These are phyloP conservation scores for Mamestra configurata DNA, from an alignment of 1,140 invertebrate genomes.

Conservation along the genomic window DNA sequence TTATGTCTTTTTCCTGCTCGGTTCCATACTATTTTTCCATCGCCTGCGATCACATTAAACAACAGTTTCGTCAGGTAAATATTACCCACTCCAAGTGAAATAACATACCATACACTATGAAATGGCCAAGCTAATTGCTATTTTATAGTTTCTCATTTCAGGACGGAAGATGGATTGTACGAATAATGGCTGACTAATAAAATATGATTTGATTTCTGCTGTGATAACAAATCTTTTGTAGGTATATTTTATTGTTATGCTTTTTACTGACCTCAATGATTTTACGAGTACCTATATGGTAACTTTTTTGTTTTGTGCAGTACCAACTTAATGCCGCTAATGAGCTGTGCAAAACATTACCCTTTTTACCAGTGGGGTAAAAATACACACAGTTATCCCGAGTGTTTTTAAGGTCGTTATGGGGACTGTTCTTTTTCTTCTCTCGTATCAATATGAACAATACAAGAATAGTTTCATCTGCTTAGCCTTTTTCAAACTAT, in stretches of 20 bases:
- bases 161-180: conserved; percentile 45
- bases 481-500: no score
- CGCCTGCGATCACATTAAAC: no score
- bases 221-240: background rate
- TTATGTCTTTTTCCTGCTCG: no score
- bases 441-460: no score
- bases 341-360: background rate
- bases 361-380: background rate
- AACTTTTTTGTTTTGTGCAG: background rate
- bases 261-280: conserved; percentile 17
- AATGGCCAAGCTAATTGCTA: conserved; percentile 53
- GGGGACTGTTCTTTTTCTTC: no score
- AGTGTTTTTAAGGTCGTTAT: no score
- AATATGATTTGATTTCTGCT: conserved; percentile 29
- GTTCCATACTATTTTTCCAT: no score
- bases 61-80: background rate
- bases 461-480: no score
- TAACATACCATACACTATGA: conserved; percentile 38
- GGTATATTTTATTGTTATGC: conserved; percentile 19
- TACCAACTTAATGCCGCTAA: background rate
- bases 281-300: background rate
- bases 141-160: conserved; percentile 57
- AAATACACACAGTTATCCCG: background rate
- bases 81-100: conserved; percentile 5
- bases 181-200: conserved; percentile 22